phyloP scores from a whole-genome alignment of 2,888 invertebrate species.

The Ceramica pisi region DNA sequence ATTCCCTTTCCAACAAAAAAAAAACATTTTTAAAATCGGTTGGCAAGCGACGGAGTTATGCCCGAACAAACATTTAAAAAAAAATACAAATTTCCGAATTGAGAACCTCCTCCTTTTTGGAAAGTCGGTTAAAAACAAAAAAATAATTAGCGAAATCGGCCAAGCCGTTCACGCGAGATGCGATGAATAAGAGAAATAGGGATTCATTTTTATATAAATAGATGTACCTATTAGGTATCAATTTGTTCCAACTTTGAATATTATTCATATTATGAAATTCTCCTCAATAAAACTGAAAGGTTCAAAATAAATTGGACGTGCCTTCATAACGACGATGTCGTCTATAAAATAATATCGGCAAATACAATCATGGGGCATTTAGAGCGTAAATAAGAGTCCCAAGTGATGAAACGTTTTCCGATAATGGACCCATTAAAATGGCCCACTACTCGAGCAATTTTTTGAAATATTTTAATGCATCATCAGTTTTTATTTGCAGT shows the following conservation, averaged over 20 bases:
- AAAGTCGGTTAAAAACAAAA: no score
- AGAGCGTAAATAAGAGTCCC: slow-evolving; percentile 70
- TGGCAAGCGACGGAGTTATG: no score
- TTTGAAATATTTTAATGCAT: slow-evolving; percentile 51
- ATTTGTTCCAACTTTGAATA: not conserved
- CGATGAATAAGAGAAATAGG: no score
- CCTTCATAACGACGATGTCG: slow-evolving; percentile 39
- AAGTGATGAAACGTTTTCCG: slow-evolving; percentile 76
- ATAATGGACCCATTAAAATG: slow-evolving; percentile 73
- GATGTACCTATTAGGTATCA: no score
- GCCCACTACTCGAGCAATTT: slow-evolving; percentile 58
- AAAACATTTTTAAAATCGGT: no score
- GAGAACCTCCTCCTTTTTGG: no score
- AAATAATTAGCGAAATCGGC: no score
- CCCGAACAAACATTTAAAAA: no score
- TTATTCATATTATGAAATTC: slow-evolving; percentile 3
- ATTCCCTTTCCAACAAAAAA: no score
- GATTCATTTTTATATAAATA: no score
- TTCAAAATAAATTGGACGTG: slow-evolving; percentile 26
- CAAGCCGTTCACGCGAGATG: no score
- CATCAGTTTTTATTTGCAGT: slow-evolving; percentile 40
- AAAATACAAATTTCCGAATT: no score
- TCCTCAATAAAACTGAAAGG: slow-evolving; percentile 16
- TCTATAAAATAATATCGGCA: slow-evolving; percentile 47
- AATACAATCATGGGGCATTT: slow-evolving; percentile 69